Evolutionary conservation across 1,140 invertebrate genomes (phyloP).

Genomic region (Daktulosphaira vitifoliae): DNA sequence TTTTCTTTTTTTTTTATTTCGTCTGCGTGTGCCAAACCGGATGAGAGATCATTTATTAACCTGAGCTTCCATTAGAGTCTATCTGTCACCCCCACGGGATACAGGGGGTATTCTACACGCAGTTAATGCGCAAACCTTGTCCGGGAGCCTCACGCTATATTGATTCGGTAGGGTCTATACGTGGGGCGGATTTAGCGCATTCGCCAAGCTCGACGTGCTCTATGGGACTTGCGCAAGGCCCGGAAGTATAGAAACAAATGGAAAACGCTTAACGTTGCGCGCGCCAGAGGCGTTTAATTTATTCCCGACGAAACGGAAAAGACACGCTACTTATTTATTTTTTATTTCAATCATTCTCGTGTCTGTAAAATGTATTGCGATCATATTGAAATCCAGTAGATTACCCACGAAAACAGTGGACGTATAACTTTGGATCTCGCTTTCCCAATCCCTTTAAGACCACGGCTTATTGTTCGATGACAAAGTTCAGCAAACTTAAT

Average conservation of each 20-base stretch:
- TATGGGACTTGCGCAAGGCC: constrained; percentile 28
- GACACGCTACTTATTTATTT: too few relatives aligned
- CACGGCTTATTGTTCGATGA: background rate
- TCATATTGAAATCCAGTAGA: constrained; percentile 17
- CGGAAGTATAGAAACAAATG: constrained; percentile 32
- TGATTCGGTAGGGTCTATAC: constrained; percentile 25
- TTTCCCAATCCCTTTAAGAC: constrained; percentile 25
- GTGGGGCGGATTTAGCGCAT: constrained; percentile 25
- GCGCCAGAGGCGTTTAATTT: constrained; percentile 7
- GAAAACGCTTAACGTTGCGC: constrained; percentile 23
- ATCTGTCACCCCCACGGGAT: constrained; percentile 8
- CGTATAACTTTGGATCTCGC: background rate
- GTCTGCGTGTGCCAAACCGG: constrained; percentile 19
- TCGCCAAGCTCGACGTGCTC: constrained; percentile 21
- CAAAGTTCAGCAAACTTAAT: too few relatives aligned
- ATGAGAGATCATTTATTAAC: constrained; percentile 31
- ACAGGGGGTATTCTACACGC: constrained; percentile 5
- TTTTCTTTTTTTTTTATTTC: background rate
- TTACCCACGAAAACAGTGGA: background rate
- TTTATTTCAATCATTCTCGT: too few relatives aligned
- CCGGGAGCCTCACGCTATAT: constrained; percentile 31
- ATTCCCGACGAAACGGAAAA: background rate
- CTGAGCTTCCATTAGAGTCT: constrained; percentile 24
- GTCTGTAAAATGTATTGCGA: too few relatives aligned
- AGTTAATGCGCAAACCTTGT: constrained; percentile 32